A percentile compares a stretch with the other conserved stretches of the same genome.
Conservation (phyloP, 2,113 vertebrate genomes). For the Pteruthius melanotis region DNA sequence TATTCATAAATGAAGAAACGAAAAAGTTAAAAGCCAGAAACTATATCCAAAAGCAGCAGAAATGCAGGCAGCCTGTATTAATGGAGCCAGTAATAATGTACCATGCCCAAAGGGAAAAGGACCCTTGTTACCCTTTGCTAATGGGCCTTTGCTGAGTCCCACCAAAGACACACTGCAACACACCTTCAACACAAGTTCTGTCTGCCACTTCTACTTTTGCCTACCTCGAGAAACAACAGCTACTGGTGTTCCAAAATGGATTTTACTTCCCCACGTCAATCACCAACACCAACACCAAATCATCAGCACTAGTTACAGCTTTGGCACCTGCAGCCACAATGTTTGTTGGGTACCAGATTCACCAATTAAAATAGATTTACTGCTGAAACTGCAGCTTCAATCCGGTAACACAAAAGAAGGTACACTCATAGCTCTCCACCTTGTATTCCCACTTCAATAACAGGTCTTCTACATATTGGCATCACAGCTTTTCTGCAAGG, state of each 20-base stretch:
- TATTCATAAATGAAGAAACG: neutral
- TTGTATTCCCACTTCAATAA: neutral
- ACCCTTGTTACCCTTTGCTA: neutral
- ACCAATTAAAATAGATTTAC: neutral
- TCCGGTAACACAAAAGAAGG: neutral
- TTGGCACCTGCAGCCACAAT: neutral
- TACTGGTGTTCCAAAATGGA: neutral
- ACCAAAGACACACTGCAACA: neutral
- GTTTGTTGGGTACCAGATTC: neutral
- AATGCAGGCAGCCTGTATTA: neutral
- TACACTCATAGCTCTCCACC: neutral
- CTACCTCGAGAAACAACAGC: neutral
- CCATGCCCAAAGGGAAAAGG: neutral
- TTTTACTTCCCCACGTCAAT: neutral
- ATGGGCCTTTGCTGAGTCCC: neutral
- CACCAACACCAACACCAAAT: neutral
- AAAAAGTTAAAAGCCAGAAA: neutral
- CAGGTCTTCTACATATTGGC: neutral
- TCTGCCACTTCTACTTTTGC: neutral
- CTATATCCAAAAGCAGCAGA: neutral
- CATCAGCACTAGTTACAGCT: neutral
- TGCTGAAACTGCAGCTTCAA: neutral
- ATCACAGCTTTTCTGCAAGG: fast-evolving
- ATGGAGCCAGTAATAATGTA: neutral
- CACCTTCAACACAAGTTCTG: neutral